Percentiles rank a stretch among this genome's conserved stretches.
Evolutionary conservation across 2,888 invertebrate species (phyloP).

Genomic region (Mesoligia furuncula): DNA sequence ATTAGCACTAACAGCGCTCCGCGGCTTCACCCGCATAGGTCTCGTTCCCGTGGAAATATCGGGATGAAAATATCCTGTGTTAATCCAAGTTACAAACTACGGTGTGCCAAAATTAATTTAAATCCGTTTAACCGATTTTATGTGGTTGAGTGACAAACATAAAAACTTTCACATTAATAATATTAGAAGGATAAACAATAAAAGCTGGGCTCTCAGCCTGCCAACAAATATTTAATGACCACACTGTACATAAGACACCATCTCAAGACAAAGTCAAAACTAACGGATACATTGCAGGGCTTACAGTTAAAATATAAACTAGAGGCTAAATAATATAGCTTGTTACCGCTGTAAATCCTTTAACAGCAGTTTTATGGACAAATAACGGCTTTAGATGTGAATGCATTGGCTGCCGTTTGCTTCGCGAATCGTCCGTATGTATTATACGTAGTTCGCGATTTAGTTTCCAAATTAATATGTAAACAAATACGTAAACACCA

Average conservation of each 20-base stretch:
- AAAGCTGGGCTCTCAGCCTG: background rate
- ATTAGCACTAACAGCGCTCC: background rate
- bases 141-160: background rate
- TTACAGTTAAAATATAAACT: slow-evolving; percentile 15
- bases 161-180: background rate
- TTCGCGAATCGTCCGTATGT: slow-evolving; percentile 25
- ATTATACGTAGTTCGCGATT: background rate
- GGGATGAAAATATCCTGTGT: background rate
- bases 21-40: background rate
- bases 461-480: background rate
- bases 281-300: background rate
- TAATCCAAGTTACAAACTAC: background rate
- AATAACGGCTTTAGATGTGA: slow-evolving; percentile 42
- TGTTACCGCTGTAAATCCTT: slow-evolving; percentile 10
- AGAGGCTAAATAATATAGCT: slow-evolving; percentile 13
- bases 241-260: too few species aligned
- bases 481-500: background rate
- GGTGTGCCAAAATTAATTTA: background rate
- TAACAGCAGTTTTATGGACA: slow-evolving; percentile 4
- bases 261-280: background rate
- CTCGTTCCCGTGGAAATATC: background rate
- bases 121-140: background rate
- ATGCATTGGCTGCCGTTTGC: slow-evolving; percentile 35
- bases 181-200: background rate
- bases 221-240: background rate